Evolutionary conservation across 2,888 invertebrate species (phyloP).

Genomic region (Griposia aprilina): DNA sequence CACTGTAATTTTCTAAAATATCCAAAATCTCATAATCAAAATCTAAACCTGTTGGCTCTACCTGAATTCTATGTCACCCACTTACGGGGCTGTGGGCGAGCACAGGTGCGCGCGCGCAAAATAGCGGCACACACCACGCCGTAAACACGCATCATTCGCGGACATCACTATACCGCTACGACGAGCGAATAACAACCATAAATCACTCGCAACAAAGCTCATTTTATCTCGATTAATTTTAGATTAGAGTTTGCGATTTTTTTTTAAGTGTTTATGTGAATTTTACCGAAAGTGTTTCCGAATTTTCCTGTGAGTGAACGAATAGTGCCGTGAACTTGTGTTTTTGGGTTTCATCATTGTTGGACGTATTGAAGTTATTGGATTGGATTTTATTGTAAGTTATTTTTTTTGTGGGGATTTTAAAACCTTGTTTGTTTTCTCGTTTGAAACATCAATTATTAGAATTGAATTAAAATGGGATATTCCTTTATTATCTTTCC

Average conservation of each 20-base stretch:
- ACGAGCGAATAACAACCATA: conserved; percentile 71
- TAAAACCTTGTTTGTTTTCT: not conserved
- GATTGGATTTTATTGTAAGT: conserved; percentile 63
- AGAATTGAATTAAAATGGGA: not conserved
- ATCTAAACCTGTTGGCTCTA: conserved; percentile 69
- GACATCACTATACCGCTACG: conserved; percentile 37
- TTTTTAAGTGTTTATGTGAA: conserved; percentile 46
- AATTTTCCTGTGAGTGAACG: conserved; percentile 58
- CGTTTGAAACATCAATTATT: not conserved
- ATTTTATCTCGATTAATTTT: conserved; percentile 41
- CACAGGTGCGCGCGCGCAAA: conserved; percentile 83
- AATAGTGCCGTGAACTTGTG: conserved; percentile 69
- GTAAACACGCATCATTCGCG: conserved; percentile 81
- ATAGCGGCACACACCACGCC: conserved; percentile 80
- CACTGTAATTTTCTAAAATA: conserved; percentile 17
- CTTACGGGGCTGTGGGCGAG: conserved; percentile 73
- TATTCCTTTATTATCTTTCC: not conserved
- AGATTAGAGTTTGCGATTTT: conserved; percentile 31
- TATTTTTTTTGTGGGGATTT: not conserved
- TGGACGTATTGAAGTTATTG: conserved; percentile 46
- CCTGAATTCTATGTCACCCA: conserved; percentile 80
- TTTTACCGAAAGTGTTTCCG: conserved; percentile 52
- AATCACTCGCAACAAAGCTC: conserved; percentile 38
- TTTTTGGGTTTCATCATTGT: conserved; percentile 35
- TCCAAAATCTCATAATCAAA: conserved; percentile 50